Evolutionary conservation across 1,140 invertebrate species (phyloP), one percentile per base, ranked within the genome.

Genomic region (Planococcus citri): DNA sequence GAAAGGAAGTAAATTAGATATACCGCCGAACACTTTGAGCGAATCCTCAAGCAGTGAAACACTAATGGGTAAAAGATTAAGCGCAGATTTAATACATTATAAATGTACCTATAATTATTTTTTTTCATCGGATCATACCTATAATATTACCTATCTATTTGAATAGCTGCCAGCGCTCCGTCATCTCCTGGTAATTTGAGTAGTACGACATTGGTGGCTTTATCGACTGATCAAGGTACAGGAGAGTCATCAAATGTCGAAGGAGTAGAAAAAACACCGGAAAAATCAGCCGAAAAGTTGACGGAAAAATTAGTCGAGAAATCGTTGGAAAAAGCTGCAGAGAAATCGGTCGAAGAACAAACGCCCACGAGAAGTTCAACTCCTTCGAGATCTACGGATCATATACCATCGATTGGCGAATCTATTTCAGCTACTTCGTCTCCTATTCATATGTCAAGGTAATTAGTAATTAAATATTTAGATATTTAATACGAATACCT

Each of bases 11-110:
- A 77, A 87, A 51, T 82, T 83, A 68, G 71, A 86, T 33, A 73
- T 75, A 20, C 73, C 88, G 72, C 73, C 88, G 73, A 86, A 68
- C 72, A 82, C 83, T 57, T 86, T 88, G 73, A 82, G 85, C 0
- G 84, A 82, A 0, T 89, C 87, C 0, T 87, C 86, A 0, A 89
- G 87, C 76, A 85, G 86, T 64, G 87, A 89, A 75, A 90, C 87
- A 29, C 78, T 88, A 1, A 89, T 86, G 79, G 88, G 86, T 70
- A 67, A 70, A 41, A 81, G 75, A 33, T 6, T 9, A 51, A 51
- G 3, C 2, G 4, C 41, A 51, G 12, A 14, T 17, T 9, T 6
- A 51, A 51, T n/a, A n/a, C n/a, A n/a, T 51, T 51, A 3, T 51
- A 4, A 51, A 51, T n/a, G 10, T 20, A 20, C 41, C 41, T 51